Percentiles rank a stretch among this genome's conserved stretches.
Evolutionary conservation across 2,797 vertebrate species (phyloP).

Genomic region (Chrysocyon brachyurus): DNA sequence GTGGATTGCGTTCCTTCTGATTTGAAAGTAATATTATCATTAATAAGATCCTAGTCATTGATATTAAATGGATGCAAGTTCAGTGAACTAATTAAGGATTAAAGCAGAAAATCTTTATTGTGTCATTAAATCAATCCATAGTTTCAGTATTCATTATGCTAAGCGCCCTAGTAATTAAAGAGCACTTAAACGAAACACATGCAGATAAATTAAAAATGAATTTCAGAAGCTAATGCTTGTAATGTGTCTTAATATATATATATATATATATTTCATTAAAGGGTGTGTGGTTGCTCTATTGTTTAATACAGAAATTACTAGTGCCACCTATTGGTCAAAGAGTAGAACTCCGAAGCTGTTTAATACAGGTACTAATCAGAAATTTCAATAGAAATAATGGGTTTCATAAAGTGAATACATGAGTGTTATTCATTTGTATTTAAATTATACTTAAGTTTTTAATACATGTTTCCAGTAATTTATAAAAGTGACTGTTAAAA

Average conservation of each 20-base stretch:
- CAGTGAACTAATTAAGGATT: constrained; percentile 84
- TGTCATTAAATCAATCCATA: constrained; percentile 85
- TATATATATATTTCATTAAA: constrained; percentile 57
- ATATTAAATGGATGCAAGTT: constrained; percentile 84
- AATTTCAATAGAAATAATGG: neutral
- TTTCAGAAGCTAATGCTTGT: constrained; percentile 79
- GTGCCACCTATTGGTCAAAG: constrained; percentile 85
- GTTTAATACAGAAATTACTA: constrained; percentile 80
- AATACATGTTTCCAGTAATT: constrained; percentile 2
- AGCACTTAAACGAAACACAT: constrained; percentile 81
- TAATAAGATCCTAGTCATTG: constrained; percentile 70
- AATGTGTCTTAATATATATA: constrained; percentile 76
- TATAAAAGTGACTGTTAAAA: neutral
- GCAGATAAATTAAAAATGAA: constrained; percentile 79
- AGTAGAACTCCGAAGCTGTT: constrained; percentile 9
- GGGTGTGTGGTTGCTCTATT: neutral
- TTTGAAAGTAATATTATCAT: constrained; percentile 71
- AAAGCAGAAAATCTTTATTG: constrained; percentile 82
- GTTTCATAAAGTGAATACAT: neutral
- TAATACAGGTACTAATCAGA: neutral
- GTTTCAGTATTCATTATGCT: constrained; percentile 82
- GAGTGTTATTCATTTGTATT: neutral
- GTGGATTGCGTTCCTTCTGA: constrained; percentile 54
- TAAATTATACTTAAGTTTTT: constrained; percentile 51
- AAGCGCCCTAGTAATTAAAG: constrained; percentile 83